These are phyloP conservation scores for Tricholauxania praeusta DNA, from an alignment of 2,888 invertebrate species.

Conservation along the genomic window DNA sequence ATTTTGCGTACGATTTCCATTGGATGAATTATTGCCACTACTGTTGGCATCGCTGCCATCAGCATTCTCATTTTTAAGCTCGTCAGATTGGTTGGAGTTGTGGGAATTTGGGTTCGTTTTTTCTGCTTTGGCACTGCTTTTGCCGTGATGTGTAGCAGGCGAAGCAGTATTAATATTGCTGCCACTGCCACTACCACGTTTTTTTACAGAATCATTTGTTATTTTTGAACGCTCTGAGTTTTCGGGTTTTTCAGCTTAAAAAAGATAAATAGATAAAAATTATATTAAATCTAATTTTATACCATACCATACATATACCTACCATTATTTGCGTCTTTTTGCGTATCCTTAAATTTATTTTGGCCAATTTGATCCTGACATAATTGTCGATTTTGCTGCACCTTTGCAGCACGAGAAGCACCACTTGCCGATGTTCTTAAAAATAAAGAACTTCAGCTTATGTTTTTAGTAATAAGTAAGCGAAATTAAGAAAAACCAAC, in stretches of 20 bases:
- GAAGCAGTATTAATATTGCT: background rate
- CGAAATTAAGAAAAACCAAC: slow-evolving; percentile 44
- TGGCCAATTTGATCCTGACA: slow-evolving; percentile 64
- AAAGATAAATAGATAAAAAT: background rate
- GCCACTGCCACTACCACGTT: slow-evolving; percentile 5
- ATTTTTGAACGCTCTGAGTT: slow-evolving; percentile 31
- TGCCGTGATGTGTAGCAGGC: slow-evolving; percentile 10
- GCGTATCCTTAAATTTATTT: slow-evolving; percentile 56
- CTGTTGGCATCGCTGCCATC: background rate
- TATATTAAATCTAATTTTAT: background rate
- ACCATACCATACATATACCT: slow-evolving; percentile 27
- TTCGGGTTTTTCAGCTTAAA: background rate
- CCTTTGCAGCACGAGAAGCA: slow-evolving; percentile 64
- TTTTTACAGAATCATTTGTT: slow-evolving; percentile 33
- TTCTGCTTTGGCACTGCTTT: slow-evolving; percentile 37
- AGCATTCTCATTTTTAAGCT: slow-evolving; percentile 3
- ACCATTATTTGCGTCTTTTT: slow-evolving; percentile 46
- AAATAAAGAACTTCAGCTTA: background rate
- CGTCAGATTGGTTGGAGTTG: slow-evolving; percentile 15
- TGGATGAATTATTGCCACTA: slow-evolving; percentile 3
- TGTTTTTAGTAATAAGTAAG: background rate
- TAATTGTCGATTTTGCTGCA: slow-evolving; percentile 66
- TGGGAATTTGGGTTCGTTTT: slow-evolving; percentile 6
- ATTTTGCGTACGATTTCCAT: slow-evolving; percentile 30
- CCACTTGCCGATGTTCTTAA: slow-evolving; percentile 63